Evolutionary conservation across 64 coral and sea anemone species (phyloP).

Genomic region (Pocillopora damicornis): DNA sequence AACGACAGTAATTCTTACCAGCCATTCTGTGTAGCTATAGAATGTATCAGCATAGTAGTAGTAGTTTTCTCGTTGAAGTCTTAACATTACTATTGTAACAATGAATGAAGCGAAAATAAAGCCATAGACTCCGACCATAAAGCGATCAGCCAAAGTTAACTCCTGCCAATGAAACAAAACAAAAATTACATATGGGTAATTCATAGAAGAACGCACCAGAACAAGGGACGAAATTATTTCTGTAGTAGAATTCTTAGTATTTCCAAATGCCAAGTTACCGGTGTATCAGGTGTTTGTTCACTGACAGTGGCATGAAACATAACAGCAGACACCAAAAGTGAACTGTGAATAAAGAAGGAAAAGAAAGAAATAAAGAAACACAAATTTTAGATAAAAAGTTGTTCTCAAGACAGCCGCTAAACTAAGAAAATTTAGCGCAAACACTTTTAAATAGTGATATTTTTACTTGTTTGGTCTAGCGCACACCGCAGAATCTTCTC

Average conservation of each 20-base stretch:
- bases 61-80: conserved; percentile 87
- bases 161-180: conserved; percentile 52
- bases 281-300: conserved; percentile 96
- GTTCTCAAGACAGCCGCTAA: not conserved
- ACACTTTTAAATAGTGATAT: not conserved
- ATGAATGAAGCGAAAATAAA: conserved; percentile 98
- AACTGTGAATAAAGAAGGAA: conserved; percentile 47
- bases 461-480: too few species aligned
- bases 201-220: not conserved
- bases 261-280: conserved; percentile 37
- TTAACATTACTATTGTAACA: conserved; percentile 93
- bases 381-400: not conserved
- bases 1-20: conserved; percentile 51
- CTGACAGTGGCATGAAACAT: conserved; percentile 98
- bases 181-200: not conserved
- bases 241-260: too few species aligned
- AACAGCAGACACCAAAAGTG: conserved; percentile 86
- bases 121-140: conserved; percentile 99
- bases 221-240: too few species aligned
- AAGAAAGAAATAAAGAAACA: not conserved
- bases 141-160: conserved; percentile 88
- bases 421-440: too few species aligned
- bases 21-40: conserved; percentile 94
- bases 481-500: too few species aligned
- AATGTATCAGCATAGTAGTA: conserved; percentile 82